phyloP scores from a whole-genome alignment of 2,113 vertebrate genomes.

The Vulpes ferrilata region DNA sequence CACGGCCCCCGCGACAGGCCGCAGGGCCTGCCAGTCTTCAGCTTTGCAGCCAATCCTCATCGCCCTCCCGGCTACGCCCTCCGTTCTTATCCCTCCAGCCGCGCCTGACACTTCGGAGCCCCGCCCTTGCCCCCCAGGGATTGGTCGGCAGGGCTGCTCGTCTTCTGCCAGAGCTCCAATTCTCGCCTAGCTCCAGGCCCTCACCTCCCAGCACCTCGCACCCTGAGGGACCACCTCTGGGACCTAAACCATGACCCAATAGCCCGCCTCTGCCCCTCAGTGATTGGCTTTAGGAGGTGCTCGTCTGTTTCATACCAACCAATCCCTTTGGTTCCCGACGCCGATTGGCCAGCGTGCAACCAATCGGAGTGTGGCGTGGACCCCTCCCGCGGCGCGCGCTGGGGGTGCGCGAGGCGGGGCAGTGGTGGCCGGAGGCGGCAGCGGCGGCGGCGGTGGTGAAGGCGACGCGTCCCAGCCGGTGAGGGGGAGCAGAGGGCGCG shows the following conservation, averaged over 20 bases:
- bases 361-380: not conserved
- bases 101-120: not conserved
- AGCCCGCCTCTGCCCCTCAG: not conserved
- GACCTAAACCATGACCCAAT: not conserved
- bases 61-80: conserved; percentile 60
- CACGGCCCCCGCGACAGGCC: not conserved
- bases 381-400: conserved; percentile 62
- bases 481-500: conserved; percentile 22
- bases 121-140: not conserved
- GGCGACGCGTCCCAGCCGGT: conserved; percentile 70
- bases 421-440: conserved; percentile 40
- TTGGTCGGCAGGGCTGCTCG: not conserved
- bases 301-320: not conserved
- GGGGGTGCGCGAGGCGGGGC: conserved; percentile 63
- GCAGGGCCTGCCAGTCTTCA: not conserved
- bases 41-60: not conserved
- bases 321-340: not conserved
- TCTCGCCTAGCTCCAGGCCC: not conserved
- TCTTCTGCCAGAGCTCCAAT: conserved; percentile 16
- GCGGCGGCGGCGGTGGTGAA: not conserved
- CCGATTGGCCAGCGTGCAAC: conserved; percentile 3
- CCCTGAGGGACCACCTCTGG: not conserved
- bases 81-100: not conserved
- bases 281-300: conserved; percentile 21
- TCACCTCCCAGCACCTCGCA: not conserved